Percentiles rank a stretch among this genome's conserved stretches.
These are phyloP conservation scores for Cerastis leucographa DNA, from an alignment of 2,888 invertebrate species.

Conservation along the genomic window DNA sequence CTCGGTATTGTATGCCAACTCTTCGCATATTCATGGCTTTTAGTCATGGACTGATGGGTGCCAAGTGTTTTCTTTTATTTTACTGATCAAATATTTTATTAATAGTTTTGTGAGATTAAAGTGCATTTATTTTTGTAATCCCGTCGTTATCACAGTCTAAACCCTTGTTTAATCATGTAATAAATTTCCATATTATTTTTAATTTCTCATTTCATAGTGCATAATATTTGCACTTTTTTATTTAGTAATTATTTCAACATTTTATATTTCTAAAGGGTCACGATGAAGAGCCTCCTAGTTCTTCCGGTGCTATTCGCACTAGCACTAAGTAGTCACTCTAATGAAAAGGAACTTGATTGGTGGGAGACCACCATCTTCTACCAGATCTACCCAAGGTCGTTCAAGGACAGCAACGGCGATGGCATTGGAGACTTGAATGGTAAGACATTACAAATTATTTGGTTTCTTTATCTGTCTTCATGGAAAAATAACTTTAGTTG, in stretches of 20 bases:
- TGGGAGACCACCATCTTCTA: conserved; percentile 95
- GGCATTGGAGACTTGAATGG: conserved; percentile 92
- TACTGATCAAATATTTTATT: not conserved
- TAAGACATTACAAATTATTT: conserved; percentile 60
- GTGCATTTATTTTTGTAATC: not conserved
- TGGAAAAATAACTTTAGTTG: not conserved
- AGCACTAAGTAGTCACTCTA: conserved; percentile 64
- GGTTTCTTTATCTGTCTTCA: not conserved
- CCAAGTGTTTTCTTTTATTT: not conserved
- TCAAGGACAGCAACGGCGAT: conserved; percentile 94
- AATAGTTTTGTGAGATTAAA: not conserved
- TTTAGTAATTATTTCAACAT: not conserved
- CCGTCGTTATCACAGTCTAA: not conserved
- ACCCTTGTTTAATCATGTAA: not conserved
- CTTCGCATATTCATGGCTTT: not conserved
- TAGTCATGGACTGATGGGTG: not conserved
- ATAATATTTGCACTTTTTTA: not conserved
- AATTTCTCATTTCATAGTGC: not conserved
- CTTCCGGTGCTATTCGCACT: conserved; percentile 73
- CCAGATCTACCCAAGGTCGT: conserved; percentile 95
- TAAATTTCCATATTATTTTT: not conserved
- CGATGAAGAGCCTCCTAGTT: conserved; percentile 67
- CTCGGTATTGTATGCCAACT: not conserved
- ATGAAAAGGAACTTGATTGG: conserved; percentile 91
- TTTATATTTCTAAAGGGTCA: conserved; percentile 41